phyloP scores from a whole-genome alignment of 1,140 invertebrate species.

The Anastatus disparis region DNA sequence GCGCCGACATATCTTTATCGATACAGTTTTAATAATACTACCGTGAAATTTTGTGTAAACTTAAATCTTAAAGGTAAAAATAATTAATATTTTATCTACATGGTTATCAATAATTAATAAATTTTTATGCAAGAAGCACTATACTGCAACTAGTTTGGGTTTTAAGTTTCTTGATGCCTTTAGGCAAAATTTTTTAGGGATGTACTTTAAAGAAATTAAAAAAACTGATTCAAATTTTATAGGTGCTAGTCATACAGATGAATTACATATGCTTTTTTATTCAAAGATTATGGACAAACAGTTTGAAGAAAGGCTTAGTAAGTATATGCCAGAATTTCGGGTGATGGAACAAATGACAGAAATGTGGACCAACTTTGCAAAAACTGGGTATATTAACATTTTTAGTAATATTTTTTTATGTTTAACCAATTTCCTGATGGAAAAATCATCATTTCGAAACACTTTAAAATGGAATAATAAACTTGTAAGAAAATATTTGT shows the following conservation, averaged over 20 bases:
- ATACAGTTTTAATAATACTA: constrained; percentile 59
- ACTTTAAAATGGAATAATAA: no score
- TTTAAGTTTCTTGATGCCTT: no score
- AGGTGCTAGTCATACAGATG: constrained; percentile 53
- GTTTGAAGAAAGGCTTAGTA: neutral
- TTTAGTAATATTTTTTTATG: neutral
- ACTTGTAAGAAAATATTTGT: no score
- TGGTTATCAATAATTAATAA: no score
- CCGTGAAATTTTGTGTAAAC: constrained; percentile 16
- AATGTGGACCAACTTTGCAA: constrained; percentile 64
- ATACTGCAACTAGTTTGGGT: no score
- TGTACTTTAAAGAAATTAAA: no score
- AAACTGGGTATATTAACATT: constrained; percentile 49
- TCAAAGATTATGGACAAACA: neutral
- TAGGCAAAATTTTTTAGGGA: no score
- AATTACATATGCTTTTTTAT: constrained; percentile 34
- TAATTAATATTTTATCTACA: neutral
- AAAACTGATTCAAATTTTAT: no score
- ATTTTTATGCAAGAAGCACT: no score
- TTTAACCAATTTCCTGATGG: neutral
- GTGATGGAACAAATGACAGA: constrained; percentile 11
- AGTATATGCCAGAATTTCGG: no score
- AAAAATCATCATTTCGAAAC: no score
- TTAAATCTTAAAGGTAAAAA: no score
- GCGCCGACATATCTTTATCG: constrained; percentile 65